phyloP scores from a whole-genome alignment of 2,888 invertebrate genomes.

The Standfussiana lucernea region DNA sequence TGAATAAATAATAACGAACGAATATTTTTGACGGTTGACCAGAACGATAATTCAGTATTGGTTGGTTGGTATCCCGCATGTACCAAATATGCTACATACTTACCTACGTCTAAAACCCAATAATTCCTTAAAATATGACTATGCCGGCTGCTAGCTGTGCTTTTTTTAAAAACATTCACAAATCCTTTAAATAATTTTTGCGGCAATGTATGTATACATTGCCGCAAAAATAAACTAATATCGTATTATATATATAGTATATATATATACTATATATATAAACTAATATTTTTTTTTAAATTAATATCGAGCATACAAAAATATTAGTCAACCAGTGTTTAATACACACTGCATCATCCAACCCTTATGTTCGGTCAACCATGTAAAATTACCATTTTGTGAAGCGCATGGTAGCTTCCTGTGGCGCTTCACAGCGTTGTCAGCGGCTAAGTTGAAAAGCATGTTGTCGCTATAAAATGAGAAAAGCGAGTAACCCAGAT shows the following conservation, averaged over 20 bases:
- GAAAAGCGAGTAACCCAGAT: conserved; percentile 40
- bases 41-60: not conserved
- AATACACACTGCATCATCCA: conserved; percentile 24
- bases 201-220: not conserved
- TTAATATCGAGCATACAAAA: not conserved
- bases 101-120: not conserved
- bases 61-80: too few relatives aligned
- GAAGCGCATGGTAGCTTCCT: conserved; percentile 17
- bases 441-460: conserved; percentile 57
- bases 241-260: too few relatives aligned
- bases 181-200: not conserved
- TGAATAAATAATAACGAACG: not conserved
- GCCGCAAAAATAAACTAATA: too few relatives aligned
- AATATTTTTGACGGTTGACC: not conserved
- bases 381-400: conserved; percentile 38
- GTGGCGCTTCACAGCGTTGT: conserved; percentile 14
- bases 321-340: not conserved
- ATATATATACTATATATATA: too few relatives aligned
- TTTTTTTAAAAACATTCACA: not conserved
- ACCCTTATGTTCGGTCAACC: conserved; percentile 42
- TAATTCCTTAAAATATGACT: not conserved
- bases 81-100: not conserved
- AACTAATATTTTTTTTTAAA: too few relatives aligned
- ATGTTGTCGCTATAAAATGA: conserved; percentile 51
- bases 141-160: not conserved